These are phyloP conservation scores for Anthopleura sola DNA, from an alignment of 64 coral and sea anemone genomes.

Conservation along the genomic window DNA sequence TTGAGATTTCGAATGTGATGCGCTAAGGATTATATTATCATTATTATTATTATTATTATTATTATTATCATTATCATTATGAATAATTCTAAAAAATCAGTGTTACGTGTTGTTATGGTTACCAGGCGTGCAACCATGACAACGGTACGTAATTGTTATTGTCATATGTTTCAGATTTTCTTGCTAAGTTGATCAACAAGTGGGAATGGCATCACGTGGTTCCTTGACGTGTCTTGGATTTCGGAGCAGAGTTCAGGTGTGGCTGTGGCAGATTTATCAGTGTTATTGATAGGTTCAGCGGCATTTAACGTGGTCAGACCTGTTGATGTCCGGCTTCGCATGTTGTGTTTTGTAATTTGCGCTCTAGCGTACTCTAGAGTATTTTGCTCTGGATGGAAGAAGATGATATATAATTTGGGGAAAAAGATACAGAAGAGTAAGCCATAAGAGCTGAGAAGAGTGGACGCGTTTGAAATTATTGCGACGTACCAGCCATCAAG, in stretches of 20 bases:
- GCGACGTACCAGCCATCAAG: slow-evolving; percentile 37
- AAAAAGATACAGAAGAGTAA: slow-evolving; percentile 46
- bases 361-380: slow-evolving; percentile 18
- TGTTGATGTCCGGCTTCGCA: background rate
- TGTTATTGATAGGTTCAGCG: background rate
- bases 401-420: slow-evolving; percentile 49
- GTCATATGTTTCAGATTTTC: no score
- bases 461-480: slow-evolving; percentile 31
- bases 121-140: no score
- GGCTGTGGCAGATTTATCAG: background rate
- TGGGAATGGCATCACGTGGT: background rate
- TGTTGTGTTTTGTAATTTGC: slow-evolving; percentile 12
- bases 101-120: no score
- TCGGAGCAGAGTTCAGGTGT: background rate
- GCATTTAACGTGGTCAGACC: background rate
- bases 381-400: slow-evolving; percentile 42
- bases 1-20: no score
- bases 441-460: slow-evolving; percentile 39
- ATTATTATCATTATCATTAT: no score
- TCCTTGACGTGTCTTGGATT: background rate
- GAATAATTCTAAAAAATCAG: no score
- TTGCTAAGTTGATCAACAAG: no score
- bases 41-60: no score
- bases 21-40: no score
- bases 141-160: no score